These are phyloP conservation scores for Aphidoletes aphidimyza DNA, from an alignment of 2,888 invertebrate species.

Conservation along the genomic window DNA sequence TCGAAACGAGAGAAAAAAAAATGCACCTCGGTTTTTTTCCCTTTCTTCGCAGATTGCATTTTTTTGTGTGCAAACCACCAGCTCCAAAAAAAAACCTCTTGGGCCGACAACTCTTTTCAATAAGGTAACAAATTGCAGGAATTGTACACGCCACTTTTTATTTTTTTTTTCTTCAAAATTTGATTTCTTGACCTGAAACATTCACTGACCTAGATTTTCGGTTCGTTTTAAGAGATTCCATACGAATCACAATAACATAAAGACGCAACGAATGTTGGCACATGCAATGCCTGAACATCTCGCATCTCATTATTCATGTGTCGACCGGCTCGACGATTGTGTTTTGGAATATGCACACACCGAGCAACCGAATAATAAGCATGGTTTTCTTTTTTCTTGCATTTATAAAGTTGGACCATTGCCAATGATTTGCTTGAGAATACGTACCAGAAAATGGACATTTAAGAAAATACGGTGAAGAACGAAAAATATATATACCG, in stretches of 20 bases:
- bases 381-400: too few relatives aligned
- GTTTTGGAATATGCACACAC: too few relatives aligned
- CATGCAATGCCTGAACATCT: neutral
- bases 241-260: too few relatives aligned
- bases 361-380: too few relatives aligned
- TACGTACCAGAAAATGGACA: neutral
- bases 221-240: neutral
- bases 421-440: neutral
- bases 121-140: conserved; percentile 38
- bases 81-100: too few relatives aligned
- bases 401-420: neutral
- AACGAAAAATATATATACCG: neutral
- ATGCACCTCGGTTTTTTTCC: too few relatives aligned
- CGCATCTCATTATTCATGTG: neutral
- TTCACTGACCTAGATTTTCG: conserved; percentile 24
- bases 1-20: too few relatives aligned
- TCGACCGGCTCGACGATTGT: neutral
- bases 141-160: neutral
- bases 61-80: neutral
- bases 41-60: neutral
- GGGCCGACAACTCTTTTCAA: neutral
- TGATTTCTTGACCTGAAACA: conserved; percentile 46
- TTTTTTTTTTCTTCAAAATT: neutral
- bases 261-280: neutral
- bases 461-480: neutral